phyloP scores from a whole-genome alignment of 2,888 invertebrate species.

The Scaeva pyrastri region DNA sequence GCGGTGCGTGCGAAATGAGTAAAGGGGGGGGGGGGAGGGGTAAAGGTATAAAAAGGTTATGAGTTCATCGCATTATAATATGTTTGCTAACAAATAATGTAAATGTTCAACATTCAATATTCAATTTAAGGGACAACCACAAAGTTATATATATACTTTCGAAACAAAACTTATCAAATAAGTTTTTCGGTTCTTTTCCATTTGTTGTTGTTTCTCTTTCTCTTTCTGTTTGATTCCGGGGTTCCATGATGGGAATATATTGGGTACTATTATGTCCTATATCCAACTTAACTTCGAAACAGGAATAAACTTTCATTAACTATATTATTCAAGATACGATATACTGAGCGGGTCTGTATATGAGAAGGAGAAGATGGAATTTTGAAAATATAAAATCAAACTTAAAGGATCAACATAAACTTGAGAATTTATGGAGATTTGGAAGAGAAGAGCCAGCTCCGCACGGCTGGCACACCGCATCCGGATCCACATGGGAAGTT shows the following conservation, averaged over 20 bases:
- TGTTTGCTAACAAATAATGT: not conserved
- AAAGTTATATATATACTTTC: slow-evolving; percentile 2
- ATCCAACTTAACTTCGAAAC: slow-evolving; percentile 12
- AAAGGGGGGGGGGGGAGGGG: not conserved
- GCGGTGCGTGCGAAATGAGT: not conserved
- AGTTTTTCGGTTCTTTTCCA: slow-evolving; percentile 3
- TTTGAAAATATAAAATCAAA: slow-evolving; percentile 6
- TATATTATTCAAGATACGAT: not conserved
- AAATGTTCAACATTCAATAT: slow-evolving; percentile 56
- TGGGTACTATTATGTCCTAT: not conserved
- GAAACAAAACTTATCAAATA: slow-evolving; percentile 23
- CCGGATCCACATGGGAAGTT: not conserved
- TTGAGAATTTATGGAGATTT: not conserved
- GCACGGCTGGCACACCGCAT: too few relatives aligned
- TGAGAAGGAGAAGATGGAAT: not conserved
- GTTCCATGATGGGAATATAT: not conserved
- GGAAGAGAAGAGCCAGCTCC: not conserved
- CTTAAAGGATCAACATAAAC: not conserved
- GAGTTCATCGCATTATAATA: slow-evolving; percentile 10
- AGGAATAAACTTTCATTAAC: slow-evolving; percentile 55
- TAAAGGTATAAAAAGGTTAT: not conserved
- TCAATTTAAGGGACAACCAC: slow-evolving; percentile 29
- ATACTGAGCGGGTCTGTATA: not conserved
- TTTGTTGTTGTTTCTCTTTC: not conserved
- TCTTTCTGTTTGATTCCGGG: not conserved